A percentile compares a stretch with the other conserved stretches of the same genome.
phyloP scores from a whole-genome alignment of 2,888 invertebrate species.

The Drosophila pseudotalamancana region DNA sequence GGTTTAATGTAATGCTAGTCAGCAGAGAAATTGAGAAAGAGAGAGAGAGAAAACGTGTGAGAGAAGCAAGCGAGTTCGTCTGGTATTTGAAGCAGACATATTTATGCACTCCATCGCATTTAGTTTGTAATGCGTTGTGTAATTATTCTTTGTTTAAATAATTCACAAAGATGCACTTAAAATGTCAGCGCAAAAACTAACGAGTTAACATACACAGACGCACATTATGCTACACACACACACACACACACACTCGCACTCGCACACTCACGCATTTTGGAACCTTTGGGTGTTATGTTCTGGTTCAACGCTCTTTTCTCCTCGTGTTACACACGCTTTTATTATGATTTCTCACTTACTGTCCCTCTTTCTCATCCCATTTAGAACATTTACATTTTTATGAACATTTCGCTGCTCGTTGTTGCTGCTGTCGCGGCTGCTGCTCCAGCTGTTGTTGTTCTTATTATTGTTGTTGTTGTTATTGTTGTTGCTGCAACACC shows the following conservation, averaged over 20 bases:
- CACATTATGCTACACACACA: conserved; percentile 9
- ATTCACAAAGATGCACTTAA: conserved; percentile 78
- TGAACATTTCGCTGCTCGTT: conserved; percentile 69
- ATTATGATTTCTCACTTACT: conserved; percentile 60
- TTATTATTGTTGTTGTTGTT: conserved; percentile 5
- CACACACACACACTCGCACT: conserved; percentile 1
- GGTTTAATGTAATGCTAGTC: too few relatives aligned
- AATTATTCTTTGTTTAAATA: conserved; percentile 79
- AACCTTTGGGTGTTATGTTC: conserved; percentile 51
- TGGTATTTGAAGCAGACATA: conserved; percentile 30
- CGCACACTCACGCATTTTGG: conserved; percentile 20
- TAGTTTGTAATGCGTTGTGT: conserved; percentile 66
- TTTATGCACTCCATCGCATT: conserved; percentile 71
- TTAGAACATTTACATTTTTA: conserved; percentile 76
- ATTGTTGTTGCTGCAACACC: conserved; percentile 20
- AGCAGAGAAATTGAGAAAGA: too few relatives aligned
- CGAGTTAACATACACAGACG: conserved; percentile 16
- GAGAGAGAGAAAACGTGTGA: not conserved
- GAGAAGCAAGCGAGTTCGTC: not conserved
- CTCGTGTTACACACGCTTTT: conserved; percentile 39
- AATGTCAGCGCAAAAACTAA: conserved; percentile 70
- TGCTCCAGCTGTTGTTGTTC: not conserved
- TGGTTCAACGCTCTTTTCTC: conserved; percentile 14
- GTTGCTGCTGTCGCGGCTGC: conserved; percentile 3
- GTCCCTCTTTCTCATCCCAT: conserved; percentile 47